Evolutionary conservation across 23 tunicate species (phyloP), one percentile per base, ranked within the genome.

Genomic region (Pegea sp.): DNA sequence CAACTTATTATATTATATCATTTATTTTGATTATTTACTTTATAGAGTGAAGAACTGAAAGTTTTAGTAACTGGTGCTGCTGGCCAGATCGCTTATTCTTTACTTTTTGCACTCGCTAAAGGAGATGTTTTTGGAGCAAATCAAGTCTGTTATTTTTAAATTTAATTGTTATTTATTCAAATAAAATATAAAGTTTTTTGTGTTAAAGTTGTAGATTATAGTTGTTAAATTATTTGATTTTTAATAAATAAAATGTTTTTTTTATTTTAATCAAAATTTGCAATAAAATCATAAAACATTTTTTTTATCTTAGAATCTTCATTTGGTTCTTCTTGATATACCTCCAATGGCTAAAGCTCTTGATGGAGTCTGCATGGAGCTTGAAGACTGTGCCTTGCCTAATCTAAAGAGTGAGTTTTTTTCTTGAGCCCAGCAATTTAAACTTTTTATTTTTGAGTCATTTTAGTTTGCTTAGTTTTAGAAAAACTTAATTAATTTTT

Each of bases 41-140:
- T 2, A 3, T 54, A 64, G 75, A 25, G 51, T n/a, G 44, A 75
- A 5, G 54, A 57, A 49, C 33, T 89, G 18, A 89, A 66, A 89
- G 98, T 89, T 34, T 56, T 89, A 28, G 98, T 89, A 0, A 89
- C 98, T 49, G 98, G 98, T 49, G 98, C 98, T 7, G 98, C 98
- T 34, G 98, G 98, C 8, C 98, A 89, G 58, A 89, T 89, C 49
- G 89, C 91, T 7, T 89, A 89, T 66, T 78, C 98, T 6, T 43
- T 89, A 50, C 54, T 89, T 48, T 69, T 42, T 61, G 55, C 89
- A 21, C 74, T 89, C 61, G 98, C 98, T 1, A 70, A 77, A 46
- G 98, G 98, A 30, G 98, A 89, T 66, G 98, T 89, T 4, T 89
- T 89, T 66, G 98, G 98, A 23, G 63, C 63, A 56, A 74, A 87